Conservation (phyloP, 37 sponge, comb jelly and placozoan species). For the Crambe crambe region DNA sequence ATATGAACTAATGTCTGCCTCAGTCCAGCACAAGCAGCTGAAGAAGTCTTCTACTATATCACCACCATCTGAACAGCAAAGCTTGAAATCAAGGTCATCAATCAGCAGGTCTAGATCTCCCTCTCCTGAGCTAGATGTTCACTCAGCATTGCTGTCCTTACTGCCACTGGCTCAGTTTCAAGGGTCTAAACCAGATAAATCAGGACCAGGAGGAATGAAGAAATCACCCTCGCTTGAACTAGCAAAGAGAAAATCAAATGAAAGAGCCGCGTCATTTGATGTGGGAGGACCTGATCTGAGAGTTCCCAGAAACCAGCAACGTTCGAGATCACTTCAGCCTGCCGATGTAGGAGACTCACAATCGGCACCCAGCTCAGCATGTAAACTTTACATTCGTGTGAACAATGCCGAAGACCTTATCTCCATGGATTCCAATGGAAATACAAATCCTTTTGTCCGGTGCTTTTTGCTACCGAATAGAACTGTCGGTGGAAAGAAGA, state of each 20-base stretch:
- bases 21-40: neutral
- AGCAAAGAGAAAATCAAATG: too few relatives aligned
- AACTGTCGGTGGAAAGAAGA: slow-evolving; percentile 36
- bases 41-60: too few relatives aligned
- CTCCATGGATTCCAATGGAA: neutral
- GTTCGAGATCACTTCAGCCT: neutral
- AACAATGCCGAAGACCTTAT: slow-evolving; percentile 55
- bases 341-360: slow-evolving; percentile 8
- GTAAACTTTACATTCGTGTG: slow-evolving; percentile 25
- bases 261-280: too few relatives aligned
- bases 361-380: too few relatives aligned
- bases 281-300: slow-evolving; percentile 15
- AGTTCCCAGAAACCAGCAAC: neutral
- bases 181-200: neutral
- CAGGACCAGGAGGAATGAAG: neutral
- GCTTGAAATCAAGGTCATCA: too few relatives aligned
- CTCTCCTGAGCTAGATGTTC: neutral
- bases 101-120: too few relatives aligned
- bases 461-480: slow-evolving; percentile 58
- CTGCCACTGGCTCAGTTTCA: too few relatives aligned
- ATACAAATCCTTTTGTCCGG: slow-evolving; percentile 23
- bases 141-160: too few relatives aligned
- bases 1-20: neutral
- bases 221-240: neutral
- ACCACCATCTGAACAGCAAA: too few relatives aligned